Conservation (phyloP, 1,140 invertebrate genomes). For the Drosophila gunungcola region DNA sequence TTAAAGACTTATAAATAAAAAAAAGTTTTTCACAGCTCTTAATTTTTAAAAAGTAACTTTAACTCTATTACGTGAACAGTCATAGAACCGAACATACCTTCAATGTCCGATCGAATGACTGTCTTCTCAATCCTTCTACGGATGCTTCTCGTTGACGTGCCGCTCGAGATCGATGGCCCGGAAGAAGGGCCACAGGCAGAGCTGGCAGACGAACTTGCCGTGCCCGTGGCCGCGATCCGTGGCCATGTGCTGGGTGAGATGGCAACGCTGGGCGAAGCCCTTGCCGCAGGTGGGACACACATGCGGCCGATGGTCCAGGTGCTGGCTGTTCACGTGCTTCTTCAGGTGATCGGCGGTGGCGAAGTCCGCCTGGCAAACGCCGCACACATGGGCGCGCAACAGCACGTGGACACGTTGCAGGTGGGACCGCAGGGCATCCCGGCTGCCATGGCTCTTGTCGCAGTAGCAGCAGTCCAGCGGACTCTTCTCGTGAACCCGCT, state of each 20-base stretch:
- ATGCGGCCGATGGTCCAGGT: conserved; percentile 29
- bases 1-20: too few species aligned
- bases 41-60: not conserved
- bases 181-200: conserved; percentile 56
- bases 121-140: not conserved
- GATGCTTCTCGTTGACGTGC: conserved; percentile 48
- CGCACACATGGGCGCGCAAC: conserved; percentile 53
- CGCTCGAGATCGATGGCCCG: conserved; percentile 55
- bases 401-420: conserved; percentile 64
- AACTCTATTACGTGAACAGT: not conserved
- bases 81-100: not conserved
- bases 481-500: conserved; percentile 36
- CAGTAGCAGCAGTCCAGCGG: conserved; percentile 61
- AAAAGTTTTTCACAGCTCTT: too few species aligned
- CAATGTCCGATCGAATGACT: not conserved
- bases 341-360: conserved; percentile 63
- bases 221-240: conserved; percentile 37
- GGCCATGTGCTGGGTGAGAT: conserved; percentile 50
- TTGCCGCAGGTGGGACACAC: conserved; percentile 54
- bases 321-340: conserved; percentile 54
- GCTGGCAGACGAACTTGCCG: conserved; percentile 27
- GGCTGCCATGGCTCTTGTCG: conserved; percentile 43
- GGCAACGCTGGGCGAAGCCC: conserved; percentile 49
- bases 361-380: conserved; percentile 51
- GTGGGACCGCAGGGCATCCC: conserved; percentile 56